These are phyloP conservation scores for Ochotona princeps DNA, from an alignment of 2,113 vertebrate species.

Conservation along the genomic window DNA sequence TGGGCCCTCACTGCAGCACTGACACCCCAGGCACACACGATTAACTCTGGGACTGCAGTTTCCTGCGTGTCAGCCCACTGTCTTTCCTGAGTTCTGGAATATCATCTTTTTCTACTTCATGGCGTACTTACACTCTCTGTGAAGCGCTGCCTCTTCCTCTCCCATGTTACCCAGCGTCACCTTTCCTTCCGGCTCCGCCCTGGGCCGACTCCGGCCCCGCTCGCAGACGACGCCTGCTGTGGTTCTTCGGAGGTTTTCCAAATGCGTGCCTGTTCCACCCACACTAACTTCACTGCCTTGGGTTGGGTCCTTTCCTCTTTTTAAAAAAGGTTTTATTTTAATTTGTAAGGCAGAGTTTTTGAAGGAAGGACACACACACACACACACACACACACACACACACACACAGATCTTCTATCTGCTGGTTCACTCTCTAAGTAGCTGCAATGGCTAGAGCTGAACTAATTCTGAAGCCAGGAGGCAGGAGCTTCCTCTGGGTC, in stretches of 20 bases:
- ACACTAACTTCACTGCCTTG: neutral
- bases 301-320: neutral
- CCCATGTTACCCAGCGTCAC: neutral
- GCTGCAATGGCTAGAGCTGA: too few species aligned
- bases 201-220: neutral
- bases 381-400: too few species aligned
- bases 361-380: too few species aligned
- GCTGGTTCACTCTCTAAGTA: too few species aligned
- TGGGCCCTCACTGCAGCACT: neutral
- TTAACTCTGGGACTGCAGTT: neutral
- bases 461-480: too few species aligned
- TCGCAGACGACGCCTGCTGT: neutral
- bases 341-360: too few species aligned
- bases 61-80: neutral
- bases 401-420: too few species aligned
- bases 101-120: neutral
- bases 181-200: neutral
- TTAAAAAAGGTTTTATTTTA: neutral
- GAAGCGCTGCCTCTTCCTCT: neutral
- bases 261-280: neutral
- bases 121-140: neutral
- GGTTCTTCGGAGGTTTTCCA: neutral
- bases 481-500: too few species aligned
- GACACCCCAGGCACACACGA: too few species aligned
- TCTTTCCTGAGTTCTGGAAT: neutral